Base-by-base conservation (phyloP, 2,888 invertebrate species). In the Ctenicera cuprea region DNA sequence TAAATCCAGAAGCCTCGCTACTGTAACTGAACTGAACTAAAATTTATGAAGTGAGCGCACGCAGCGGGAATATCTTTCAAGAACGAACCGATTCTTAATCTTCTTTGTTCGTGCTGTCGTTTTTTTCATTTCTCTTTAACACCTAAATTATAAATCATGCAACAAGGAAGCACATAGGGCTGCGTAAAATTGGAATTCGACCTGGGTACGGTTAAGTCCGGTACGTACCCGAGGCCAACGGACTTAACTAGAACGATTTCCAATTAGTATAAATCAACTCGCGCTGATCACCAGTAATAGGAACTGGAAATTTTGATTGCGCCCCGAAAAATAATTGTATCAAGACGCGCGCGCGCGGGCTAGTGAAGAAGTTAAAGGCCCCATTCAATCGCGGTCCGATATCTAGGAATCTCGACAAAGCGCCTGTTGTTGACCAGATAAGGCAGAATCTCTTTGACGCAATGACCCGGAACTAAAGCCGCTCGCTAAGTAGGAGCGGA, bases 401-500 rank as follows among this genome's bases (percentile, higher is more conserved):
- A 64, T 57, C 43, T n/a, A 37, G 66, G 73, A 73, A 76, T 73
- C 69, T 73, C 66, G 70, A 64, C 57, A 68, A 71, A 74, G 74
- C 74, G 77, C 73, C 73, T 77, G 76, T 70, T 73, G 70, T 57
- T 61, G 70, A 66, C 63, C 64, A 78, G 77, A 78, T 79, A 79
- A 79, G 77, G 45, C 50, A 50, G 52, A 76, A 76, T 77, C 75
- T 76, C 72, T 74, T 61, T 59, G 67, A 80, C 66, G 79, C 80
- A 81, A 82, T 81, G 82, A 81, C 80, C 79, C 80, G 80, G 81
- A 82, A 81, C 79, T 77, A 74, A 76, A 78, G 78, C 80, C 80
- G n/a, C n/a, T 79, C 78, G 80, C 79, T 79, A 82, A 82, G 80
- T 80, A 80, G 78, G 69, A 77, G 80, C 81, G 83, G 83, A 83